Conservation (phyloP, 2,888 invertebrate genomes). For the Drosophila falleni region DNA sequence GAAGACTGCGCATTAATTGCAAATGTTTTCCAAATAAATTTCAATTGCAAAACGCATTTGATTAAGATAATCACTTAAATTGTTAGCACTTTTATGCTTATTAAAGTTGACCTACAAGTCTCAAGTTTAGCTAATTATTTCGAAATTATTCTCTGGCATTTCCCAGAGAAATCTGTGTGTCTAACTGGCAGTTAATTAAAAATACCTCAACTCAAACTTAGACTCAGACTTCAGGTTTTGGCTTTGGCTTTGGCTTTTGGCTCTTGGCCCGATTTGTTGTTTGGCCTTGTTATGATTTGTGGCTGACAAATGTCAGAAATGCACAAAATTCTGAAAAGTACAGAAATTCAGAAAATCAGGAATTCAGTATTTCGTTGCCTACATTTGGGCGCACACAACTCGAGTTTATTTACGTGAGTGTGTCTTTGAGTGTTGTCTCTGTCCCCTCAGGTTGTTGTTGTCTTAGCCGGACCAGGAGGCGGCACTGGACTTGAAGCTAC, state of each 20-base stretch:
- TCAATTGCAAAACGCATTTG: not conserved
- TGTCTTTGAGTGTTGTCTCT: constrained; percentile 1
- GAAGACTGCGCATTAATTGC: not conserved
- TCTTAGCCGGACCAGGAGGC: not conserved
- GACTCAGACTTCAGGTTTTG: constrained; percentile 3
- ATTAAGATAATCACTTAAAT: constrained; percentile 7
- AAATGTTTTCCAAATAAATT: not conserved
- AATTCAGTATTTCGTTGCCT: constrained; percentile 8
- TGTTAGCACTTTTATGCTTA: constrained; percentile 1
- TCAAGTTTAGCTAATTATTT: not conserved
- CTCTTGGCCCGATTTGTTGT: not conserved
- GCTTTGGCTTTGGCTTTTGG: not conserved
- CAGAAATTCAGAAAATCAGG: not conserved
- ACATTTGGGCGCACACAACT: constrained; percentile 5
- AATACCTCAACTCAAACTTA: constrained; percentile 24
- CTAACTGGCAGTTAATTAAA: constrained; percentile 56
- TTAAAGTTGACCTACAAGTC: constrained; percentile 2
- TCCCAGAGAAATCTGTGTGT: not conserved
- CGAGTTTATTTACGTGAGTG: constrained; percentile 3
- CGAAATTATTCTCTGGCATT: constrained; percentile 2
- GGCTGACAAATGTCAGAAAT: constrained; percentile 35
- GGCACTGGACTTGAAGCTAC: not conserved
- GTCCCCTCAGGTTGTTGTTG: constrained; percentile 2
- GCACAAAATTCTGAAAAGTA: constrained; percentile 1
- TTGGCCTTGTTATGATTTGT: constrained; percentile 49